Conservation (phyloP, 2,797 vertebrate genomes). For the Muraenolepis orangiensis region DNA sequence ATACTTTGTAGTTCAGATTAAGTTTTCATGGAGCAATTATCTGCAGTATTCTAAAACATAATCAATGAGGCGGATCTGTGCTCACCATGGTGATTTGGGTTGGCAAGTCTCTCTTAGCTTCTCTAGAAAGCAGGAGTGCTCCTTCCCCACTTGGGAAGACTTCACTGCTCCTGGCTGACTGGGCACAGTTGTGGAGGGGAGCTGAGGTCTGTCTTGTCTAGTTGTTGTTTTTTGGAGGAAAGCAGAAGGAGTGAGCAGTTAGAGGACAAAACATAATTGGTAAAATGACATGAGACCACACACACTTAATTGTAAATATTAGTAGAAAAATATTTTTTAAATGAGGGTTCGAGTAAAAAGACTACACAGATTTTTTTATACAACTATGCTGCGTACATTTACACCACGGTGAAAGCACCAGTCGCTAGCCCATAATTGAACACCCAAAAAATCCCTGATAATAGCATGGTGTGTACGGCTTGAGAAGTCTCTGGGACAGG, state of each 20-base stretch:
- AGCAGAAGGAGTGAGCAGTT: no score
- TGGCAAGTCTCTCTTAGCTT: conserved; percentile 51
- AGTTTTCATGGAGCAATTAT: no score
- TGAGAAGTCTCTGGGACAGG: not conserved
- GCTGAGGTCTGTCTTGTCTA: not conserved
- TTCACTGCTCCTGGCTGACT: not conserved
- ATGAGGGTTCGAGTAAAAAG: not conserved
- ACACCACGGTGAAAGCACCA: not conserved
- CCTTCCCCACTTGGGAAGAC: conserved; percentile 16
- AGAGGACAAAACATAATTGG: no score
- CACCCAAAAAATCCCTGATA: not conserved
- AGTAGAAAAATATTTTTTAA: not conserved
- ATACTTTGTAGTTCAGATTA: no score
- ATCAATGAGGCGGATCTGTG: conserved; percentile 7
- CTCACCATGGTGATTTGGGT: conserved; percentile 55
- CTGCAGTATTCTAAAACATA: no score
- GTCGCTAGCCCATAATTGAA: no score
- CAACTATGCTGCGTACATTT: no score
- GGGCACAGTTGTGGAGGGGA: not conserved
- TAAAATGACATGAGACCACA: no score
- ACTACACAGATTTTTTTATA: no score
- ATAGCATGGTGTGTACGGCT: not conserved
- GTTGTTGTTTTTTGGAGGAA: no score
- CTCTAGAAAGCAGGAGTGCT: conserved; percentile 53
- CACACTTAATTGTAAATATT: not conserved